phyloP scores from a whole-genome alignment of 2,113 vertebrate genomes.

The Eulemur rufifrons region DNA sequence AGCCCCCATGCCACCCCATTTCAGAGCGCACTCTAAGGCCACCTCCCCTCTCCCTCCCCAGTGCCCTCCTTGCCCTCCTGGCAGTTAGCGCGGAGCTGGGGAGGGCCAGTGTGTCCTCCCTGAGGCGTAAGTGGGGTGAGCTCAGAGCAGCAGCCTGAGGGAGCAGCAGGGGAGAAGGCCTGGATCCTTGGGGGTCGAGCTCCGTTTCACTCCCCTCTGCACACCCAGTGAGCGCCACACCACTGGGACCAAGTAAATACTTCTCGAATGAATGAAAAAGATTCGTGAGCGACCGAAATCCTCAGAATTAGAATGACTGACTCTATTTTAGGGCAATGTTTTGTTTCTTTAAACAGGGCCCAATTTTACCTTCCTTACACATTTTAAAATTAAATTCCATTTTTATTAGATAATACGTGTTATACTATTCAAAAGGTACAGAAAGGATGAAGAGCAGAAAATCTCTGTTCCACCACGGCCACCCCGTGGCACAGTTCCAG shows the following conservation, averaged over 20 bases:
- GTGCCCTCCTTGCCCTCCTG: not conserved
- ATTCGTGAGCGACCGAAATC: not conserved
- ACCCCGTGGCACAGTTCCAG: not conserved
- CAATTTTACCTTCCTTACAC: not conserved
- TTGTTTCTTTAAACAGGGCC: not conserved
- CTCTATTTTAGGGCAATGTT: not conserved
- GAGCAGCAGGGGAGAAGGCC: no score
- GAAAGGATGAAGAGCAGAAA: not conserved
- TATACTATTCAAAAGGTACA: not conserved
- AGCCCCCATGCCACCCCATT: not conserved
- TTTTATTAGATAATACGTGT: no score
- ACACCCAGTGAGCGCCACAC: no score
- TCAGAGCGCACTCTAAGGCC: not conserved
- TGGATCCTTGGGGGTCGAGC: not conserved
- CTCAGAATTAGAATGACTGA: not conserved
- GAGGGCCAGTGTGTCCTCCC: not conserved
- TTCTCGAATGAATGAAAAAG: not conserved
- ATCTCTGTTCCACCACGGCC: not conserved
- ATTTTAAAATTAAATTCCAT: no score
- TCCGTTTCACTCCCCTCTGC: not conserved
- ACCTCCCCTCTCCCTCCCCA: not conserved
- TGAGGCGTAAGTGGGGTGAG: not conserved
- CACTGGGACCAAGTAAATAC: not conserved
- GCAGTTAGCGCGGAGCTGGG: not conserved
- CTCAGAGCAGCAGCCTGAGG: not conserved